Conservation (phyloP, 2,797 vertebrate species). For the Pteropus rufus region DNA sequence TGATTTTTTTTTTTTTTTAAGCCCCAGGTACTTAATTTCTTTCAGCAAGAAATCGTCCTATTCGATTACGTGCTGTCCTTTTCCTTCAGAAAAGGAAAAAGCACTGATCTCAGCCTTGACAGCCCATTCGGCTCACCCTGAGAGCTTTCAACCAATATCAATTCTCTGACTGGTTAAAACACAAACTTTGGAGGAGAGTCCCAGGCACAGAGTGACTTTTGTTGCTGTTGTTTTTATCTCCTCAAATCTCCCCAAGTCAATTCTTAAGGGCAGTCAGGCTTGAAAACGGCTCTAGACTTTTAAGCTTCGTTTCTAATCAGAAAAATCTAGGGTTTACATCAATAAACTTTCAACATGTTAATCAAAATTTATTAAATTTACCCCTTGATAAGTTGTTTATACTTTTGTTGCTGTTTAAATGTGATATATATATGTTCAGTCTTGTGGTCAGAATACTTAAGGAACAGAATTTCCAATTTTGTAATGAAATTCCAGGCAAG, state of each 20-base stretch:
- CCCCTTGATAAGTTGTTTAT: background rate
- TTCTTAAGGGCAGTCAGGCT: background rate
- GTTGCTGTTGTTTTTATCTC: no score
- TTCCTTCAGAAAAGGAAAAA: background rate
- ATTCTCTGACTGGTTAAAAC: background rate
- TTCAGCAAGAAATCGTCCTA: background rate
- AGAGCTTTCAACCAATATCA: background rate
- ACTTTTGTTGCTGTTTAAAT: background rate
- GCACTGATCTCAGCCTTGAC: background rate
- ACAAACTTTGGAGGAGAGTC: background rate
- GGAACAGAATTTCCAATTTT: background rate
- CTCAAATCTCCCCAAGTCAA: no score
- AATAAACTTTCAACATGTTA: background rate
- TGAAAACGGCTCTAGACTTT: background rate
- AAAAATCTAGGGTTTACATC: background rate
- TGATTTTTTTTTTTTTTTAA: background rate
- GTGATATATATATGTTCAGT: background rate
- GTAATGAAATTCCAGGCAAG: background rate
- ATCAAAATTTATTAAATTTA: background rate
- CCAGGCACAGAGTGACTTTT: no score
- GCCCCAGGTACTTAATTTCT: background rate
- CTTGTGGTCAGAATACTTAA: background rate
- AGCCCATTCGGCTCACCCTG: background rate
- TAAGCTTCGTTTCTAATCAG: background rate
- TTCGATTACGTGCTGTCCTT: background rate